Conservation (phyloP, 2,888 invertebrate species). For the Congeria kusceri region DNA sequence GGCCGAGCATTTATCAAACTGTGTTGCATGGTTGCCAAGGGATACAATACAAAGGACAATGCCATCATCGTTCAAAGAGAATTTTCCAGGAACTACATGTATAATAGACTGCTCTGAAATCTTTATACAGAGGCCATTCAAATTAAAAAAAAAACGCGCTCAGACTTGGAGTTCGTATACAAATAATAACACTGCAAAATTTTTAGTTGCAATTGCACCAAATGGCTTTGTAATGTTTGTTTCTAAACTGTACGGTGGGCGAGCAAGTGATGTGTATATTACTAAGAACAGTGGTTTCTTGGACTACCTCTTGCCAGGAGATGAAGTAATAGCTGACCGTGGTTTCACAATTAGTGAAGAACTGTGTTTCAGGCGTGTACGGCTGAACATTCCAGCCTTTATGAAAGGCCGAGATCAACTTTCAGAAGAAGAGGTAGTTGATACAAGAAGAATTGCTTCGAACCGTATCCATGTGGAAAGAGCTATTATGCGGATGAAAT, state of each 20-base stretch:
- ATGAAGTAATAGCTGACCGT: constrained; percentile 39
- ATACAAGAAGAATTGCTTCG: constrained; percentile 33
- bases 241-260: constrained; percentile 22
- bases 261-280: constrained; percentile 33
- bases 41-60: constrained; percentile 13
- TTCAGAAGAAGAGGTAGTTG: constrained; percentile 25
- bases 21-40: not conserved
- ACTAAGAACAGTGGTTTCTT: constrained; percentile 38
- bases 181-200: constrained; percentile 24
- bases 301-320: constrained; percentile 42
- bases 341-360: constrained; percentile 40
- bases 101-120: constrained; percentile 45
- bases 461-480: constrained; percentile 51
- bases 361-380: constrained; percentile 15
- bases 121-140: constrained; percentile 28
- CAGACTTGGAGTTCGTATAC: constrained; percentile 28
- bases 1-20: constrained; percentile 7
- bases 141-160: constrained; percentile 1
- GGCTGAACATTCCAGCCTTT: not conserved
- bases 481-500: too few relatives aligned
- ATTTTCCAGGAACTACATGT: constrained; percentile 24
- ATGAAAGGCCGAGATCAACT: constrained; percentile 20
- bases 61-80: not conserved
- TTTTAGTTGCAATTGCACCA: constrained; percentile 11
- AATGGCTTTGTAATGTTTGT: constrained; percentile 24